Evolutionary conservation across 2,113 vertebrate genomes (phyloP).

Genomic region (Struthidea cinerea): DNA sequence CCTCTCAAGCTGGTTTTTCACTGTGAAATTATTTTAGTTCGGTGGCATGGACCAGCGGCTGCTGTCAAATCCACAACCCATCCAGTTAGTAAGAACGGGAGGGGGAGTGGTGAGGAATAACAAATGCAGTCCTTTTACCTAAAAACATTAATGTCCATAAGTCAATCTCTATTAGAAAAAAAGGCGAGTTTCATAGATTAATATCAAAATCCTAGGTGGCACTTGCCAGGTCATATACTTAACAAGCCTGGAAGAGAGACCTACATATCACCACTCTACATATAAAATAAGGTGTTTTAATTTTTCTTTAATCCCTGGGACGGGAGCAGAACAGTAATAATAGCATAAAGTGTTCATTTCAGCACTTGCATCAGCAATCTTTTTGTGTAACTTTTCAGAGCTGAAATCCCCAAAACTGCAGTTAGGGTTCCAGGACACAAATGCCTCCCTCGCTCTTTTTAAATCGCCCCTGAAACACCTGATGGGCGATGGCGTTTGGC

Average conservation of each 20-base stretch:
- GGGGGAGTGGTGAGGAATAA: not conserved
- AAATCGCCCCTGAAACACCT: not conserved
- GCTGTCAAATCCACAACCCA: conserved; percentile 58
- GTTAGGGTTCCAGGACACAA: not conserved
- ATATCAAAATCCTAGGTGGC: conserved; percentile 23
- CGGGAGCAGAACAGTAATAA: not conserved
- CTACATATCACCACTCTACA: not conserved
- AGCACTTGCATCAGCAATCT: not conserved
- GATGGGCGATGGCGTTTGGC: not conserved
- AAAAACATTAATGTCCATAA: conserved; percentile 36
- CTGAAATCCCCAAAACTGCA: not conserved
- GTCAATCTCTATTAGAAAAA: not conserved
- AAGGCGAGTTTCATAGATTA: not conserved
- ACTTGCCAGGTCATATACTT: conserved; percentile 46
- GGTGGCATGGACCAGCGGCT: conserved; percentile 63
- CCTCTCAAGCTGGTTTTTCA: conserved; percentile 53
- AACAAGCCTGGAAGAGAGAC: not conserved
- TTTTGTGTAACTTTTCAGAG: not conserved
- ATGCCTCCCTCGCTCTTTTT: not conserved
- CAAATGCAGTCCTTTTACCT: conserved; percentile 17
- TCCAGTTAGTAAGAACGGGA: conserved; percentile 13
- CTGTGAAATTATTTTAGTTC: conserved; percentile 61
- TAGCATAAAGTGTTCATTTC: not conserved
- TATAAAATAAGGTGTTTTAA: not conserved
- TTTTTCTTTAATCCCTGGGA: not conserved